Percentiles rank a stretch among this genome's conserved stretches.
These are phyloP conservation scores for Eutolmus rufibarbis DNA, from an alignment of 2,888 invertebrate species.

Conservation along the genomic window DNA sequence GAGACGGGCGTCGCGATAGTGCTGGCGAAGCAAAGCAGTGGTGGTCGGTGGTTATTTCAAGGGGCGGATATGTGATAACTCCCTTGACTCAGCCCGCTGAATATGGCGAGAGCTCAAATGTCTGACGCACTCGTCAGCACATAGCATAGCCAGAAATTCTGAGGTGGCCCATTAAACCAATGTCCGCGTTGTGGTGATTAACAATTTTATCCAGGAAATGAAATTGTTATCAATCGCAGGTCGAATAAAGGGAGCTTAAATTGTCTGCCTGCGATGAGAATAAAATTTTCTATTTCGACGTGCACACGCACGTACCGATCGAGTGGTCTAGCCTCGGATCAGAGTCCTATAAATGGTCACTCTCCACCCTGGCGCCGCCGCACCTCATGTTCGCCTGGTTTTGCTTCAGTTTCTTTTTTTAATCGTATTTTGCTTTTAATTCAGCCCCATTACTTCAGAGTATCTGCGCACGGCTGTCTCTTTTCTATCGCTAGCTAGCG, in stretches of 20 bases:
- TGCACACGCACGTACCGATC: background rate
- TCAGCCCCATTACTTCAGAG: background rate
- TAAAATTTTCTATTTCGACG: background rate
- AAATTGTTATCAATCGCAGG: background rate
- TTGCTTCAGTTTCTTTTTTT: background rate
- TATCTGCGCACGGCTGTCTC: background rate
- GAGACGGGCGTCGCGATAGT: background rate
- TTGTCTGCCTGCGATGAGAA: background rate
- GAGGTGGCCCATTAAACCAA: background rate
- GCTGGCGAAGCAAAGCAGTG: background rate
- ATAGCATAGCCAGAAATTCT: background rate
- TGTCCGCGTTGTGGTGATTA: background rate
- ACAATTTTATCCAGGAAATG: background rate
- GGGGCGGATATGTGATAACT: conserved; percentile 11
- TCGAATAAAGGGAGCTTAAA: background rate
- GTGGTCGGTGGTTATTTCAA: background rate
- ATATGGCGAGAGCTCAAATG: background rate
- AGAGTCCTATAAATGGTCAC: conserved; percentile 14
- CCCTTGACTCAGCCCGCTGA: background rate
- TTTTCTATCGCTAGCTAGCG: background rate
- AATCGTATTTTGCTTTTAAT: background rate
- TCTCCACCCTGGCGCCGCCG: conserved; percentile 8
- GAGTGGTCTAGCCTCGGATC: background rate
- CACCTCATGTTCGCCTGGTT: background rate
- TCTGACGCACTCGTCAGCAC: background rate